Evolutionary conservation across 2,888 invertebrate genomes (phyloP).

Genomic region (Aspidiotus rigidus): DNA sequence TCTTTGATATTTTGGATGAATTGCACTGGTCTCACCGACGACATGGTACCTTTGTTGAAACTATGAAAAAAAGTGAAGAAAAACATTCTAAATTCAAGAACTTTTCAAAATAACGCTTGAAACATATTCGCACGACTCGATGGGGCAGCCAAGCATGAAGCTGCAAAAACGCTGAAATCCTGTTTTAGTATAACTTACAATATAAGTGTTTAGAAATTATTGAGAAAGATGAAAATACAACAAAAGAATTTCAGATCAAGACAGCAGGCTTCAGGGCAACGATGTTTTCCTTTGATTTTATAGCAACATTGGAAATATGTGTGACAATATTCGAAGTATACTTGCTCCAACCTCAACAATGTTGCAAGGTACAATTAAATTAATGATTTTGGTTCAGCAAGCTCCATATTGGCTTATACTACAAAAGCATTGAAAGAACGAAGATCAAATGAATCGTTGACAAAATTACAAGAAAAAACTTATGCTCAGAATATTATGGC

Average conservation of each 20-base stretch:
- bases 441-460: background rate
- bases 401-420: background rate
- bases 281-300: background rate
- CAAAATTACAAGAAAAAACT: background rate
- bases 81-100: background rate
- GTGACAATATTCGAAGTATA: too few species aligned
- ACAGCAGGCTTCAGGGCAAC: background rate
- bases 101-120: background rate
- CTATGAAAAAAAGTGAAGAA: background rate
- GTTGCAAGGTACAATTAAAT: too few species aligned
- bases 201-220: background rate
- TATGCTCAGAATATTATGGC: background rate
- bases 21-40: background rate
- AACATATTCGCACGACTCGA: background rate
- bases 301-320: background rate
- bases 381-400: background rate
- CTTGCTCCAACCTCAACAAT: too few species aligned
- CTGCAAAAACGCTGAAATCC: background rate
- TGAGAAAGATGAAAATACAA: background rate
- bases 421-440: background rate
- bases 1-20: background rate
- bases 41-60: background rate
- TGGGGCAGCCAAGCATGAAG: background rate
- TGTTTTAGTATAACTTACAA: background rate
- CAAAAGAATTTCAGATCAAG: background rate